Evolutionary conservation across 2,113 vertebrate species (phyloP), one percentile per base, ranked within the genome.

Genomic region (Malurus elegans): DNA sequence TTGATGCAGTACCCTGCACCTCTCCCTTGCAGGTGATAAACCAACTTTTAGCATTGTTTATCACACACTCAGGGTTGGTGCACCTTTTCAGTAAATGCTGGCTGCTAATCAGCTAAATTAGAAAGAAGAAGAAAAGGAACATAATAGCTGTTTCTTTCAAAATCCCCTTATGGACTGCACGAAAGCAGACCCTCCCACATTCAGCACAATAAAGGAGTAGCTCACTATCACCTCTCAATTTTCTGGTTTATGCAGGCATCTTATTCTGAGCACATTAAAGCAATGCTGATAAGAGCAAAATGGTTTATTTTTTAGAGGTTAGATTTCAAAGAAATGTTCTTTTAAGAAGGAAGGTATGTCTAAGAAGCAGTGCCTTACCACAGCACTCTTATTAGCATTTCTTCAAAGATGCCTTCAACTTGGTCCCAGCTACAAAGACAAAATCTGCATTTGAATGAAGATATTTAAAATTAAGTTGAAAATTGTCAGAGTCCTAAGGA

Each of bases 401-500:
- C 75, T 95, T 95, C 94, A 96, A 93, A 97, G 92, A 67, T 79
- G 34, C 65, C 61, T 95, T 93, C 89, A 40, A 54, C 83, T 79
- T 84, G 36, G 90, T 65, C 69, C 32, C 24, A 38, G 88, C 86
- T 82, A 96, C 81, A 90, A 97, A 96, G 93, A 66, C 45, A 86
- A 75, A 95, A 97, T 97, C 90, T 95, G 80, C 93, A 96, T 96
- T 61, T 95, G 79, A 97, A 96, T 95, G 34, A 57, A 65, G 70
- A 86, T 53, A 60, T 38, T 71, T 60, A 75, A 88, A 94, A 94
- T 34, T 13, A 92, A 96, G 80, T 56, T 86, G 67, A 57, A 93
- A 85, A 83, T 79, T 80, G 20, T 51, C 36, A 3, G 47, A 50
- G 69, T 44, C 45, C 80, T 38, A 31, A 0, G 2, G 74, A 76